Conservation (phyloP, 2,888 invertebrate genomes). For the Vesta saturnalis region DNA sequence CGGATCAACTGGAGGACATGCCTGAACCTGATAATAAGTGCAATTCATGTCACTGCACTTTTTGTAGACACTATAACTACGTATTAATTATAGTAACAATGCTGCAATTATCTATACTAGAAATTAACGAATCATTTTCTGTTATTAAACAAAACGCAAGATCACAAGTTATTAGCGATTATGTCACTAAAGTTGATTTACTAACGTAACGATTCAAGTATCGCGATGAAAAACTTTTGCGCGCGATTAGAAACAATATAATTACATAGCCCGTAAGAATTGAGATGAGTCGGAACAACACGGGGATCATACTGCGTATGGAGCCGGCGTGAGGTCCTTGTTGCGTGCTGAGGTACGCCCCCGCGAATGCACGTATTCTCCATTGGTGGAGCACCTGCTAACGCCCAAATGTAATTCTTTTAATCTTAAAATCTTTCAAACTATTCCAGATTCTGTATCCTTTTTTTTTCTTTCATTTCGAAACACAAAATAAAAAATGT, state of each 20-base stretch:
- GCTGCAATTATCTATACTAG: slow-evolving; percentile 20
- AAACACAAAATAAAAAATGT: too few species aligned
- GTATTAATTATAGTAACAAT: slow-evolving; percentile 28
- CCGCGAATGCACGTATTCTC: slow-evolving; percentile 45
- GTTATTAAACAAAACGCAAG: slow-evolving; percentile 23
- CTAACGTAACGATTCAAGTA: background rate
- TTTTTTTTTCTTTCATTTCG: too few species aligned
- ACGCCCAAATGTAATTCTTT: slow-evolving; percentile 44
- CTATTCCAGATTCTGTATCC: background rate
- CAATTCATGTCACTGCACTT: slow-evolving; percentile 55
- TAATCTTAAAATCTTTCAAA: slow-evolving; percentile 8
- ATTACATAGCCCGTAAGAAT: slow-evolving; percentile 47
- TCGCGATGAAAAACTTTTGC: background rate
- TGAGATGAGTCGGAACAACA: slow-evolving; percentile 52
- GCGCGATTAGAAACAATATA: slow-evolving; percentile 43
- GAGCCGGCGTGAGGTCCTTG: slow-evolving; percentile 47
- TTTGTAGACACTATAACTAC: slow-evolving; percentile 28
- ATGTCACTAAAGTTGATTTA: background rate
- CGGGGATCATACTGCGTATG: slow-evolving; percentile 49
- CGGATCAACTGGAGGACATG: slow-evolving; percentile 54
- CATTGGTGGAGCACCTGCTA: slow-evolving; percentile 50
- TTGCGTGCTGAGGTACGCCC: slow-evolving; percentile 45
- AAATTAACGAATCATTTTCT: slow-evolving; percentile 27
- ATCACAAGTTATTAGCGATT: slow-evolving; percentile 23
- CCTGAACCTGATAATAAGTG: slow-evolving; percentile 59